phyloP scores from a whole-genome alignment of 1,140 invertebrate species.

The Thalassaphorura encarpata region DNA sequence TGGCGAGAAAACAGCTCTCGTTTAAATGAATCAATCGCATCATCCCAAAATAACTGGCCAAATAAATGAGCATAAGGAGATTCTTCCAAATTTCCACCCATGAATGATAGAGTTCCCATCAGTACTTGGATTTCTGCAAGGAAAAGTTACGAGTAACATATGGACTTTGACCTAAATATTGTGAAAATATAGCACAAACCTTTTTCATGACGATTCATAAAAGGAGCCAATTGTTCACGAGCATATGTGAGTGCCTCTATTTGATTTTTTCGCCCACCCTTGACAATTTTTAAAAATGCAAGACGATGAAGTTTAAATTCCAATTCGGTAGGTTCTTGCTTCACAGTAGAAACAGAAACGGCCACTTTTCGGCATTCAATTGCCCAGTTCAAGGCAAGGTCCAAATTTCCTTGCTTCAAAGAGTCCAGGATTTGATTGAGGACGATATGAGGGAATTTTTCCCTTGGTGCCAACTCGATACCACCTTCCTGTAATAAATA shows the following conservation, averaged over 20 bases:
- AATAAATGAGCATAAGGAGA: slow-evolving; percentile 74
- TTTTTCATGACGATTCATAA: slow-evolving; percentile 69
- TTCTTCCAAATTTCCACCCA: slow-evolving; percentile 62
- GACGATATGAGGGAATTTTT: slow-evolving; percentile 73
- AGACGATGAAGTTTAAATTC: slow-evolving; percentile 81
- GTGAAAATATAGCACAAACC: slow-evolving; percentile 42
- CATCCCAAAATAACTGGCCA: slow-evolving; percentile 67
- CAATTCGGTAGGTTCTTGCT: slow-evolving; percentile 60
- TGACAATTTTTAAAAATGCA: slow-evolving; percentile 59
- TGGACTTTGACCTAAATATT: not conserved
- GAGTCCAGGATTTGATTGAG: slow-evolving; percentile 73
- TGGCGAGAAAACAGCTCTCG: slow-evolving; percentile 83
- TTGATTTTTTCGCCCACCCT: slow-evolving; percentile 54
- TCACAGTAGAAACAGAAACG: too few relatives aligned
- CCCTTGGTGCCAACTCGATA: slow-evolving; percentile 54
- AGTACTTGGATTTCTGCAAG: slow-evolving; percentile 64
- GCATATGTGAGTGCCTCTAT: slow-evolving; percentile 77
- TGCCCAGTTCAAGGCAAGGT: slow-evolving; percentile 73
- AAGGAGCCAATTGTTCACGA: slow-evolving; percentile 68
- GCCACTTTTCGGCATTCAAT: slow-evolving; percentile 52
- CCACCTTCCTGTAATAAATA: slow-evolving; percentile 53
- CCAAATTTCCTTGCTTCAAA: slow-evolving; percentile 62
- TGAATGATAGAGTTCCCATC: slow-evolving; percentile 78
- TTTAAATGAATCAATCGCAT: slow-evolving; percentile 82
- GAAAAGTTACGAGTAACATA: too few relatives aligned